These are phyloP conservation scores for Troides oblongomaculatus DNA, from an alignment of 2,888 invertebrate genomes.

Conservation along the genomic window DNA sequence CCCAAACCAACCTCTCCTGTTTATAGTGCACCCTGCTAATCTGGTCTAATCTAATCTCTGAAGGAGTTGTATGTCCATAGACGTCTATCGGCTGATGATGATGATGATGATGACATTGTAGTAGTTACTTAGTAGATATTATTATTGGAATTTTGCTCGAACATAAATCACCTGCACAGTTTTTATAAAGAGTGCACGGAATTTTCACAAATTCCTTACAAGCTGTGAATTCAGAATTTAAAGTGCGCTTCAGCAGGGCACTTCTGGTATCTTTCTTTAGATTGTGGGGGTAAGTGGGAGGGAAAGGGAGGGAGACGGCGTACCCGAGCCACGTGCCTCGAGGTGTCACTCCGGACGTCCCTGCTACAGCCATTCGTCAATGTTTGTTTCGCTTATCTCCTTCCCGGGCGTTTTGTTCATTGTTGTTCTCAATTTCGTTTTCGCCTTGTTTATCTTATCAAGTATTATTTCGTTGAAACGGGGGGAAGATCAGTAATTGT, in stretches of 20 bases:
- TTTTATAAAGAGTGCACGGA: no score
- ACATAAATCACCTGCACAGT: no score
- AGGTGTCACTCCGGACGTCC: constrained; percentile 37
- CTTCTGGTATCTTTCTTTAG: constrained; percentile 28
- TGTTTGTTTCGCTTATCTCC: constrained; percentile 43
- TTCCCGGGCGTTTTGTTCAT: constrained; percentile 37
- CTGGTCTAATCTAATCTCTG: no score
- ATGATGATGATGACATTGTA: no score
- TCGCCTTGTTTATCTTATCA: constrained; percentile 21
- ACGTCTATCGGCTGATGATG: no score
- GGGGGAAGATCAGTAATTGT: constrained; percentile 5
- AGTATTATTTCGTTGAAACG: constrained; percentile 9
- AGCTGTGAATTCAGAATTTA: constrained; percentile 24
- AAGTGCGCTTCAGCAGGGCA: constrained; percentile 26
- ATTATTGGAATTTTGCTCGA: no score
- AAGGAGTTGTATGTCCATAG: no score
- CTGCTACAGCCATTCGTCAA: constrained; percentile 43
- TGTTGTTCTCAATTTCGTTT: constrained; percentile 26
- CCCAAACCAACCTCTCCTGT: no score
- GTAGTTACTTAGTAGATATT: no score
- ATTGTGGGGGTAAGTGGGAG: constrained; percentile 21
- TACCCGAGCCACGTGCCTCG: constrained; percentile 32
- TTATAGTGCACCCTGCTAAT: no score
- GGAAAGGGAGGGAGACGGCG: constrained; percentile 4
- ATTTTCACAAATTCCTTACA: constrained; percentile 21